Evolutionary conservation across 1,140 invertebrate species (phyloP), one percentile per base, ranked within the genome.

Genomic region (Drosophila parabipectinata): DNA sequence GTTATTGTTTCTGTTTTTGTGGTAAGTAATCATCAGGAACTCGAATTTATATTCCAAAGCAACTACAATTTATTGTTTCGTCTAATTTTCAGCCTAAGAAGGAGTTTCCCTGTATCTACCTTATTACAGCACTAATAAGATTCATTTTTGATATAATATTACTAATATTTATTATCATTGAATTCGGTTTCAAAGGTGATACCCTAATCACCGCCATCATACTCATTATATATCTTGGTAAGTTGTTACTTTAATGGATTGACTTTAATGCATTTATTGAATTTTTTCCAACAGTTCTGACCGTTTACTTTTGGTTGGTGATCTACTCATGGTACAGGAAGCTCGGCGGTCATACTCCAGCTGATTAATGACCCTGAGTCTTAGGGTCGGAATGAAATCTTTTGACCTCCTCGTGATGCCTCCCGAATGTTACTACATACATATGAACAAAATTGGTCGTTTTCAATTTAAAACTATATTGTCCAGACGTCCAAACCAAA

Each of bases 271-370:
- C 15, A 45, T 15, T 10, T 0, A 15, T 4, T 4, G 4, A 0
- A 45, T 47, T 9, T 51, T 57, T 21, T 45, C 8, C 14, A n/a
- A 47, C 34, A 77, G 75, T 30, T 12, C 0, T 60, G 0, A 55
- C 24, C 15, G 6, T 76, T 10, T 77, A 63, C 45, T 71, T 64
- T 39, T 77, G 73, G 66, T 2, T 77, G 5, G 47, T 68, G 14
- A 51, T 18, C 34, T 76, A 63, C 51, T 76, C 72, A 1, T 76
- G 45, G 44, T 73, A 4, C 68, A 44, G 53, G 8, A 56, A 52
- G 7, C 37, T 72, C 37, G 32, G 47, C 15, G 41, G 56, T 2
- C 26, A 18, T 1, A 55, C 41, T 0, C 55, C 47, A 14, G 63
- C 39, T 2, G 48, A 72, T 15, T 60, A 48, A 54, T 15, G 2